Base-by-base conservation (phyloP, 2,888 invertebrate species). In the Dusona sp. region DNA sequence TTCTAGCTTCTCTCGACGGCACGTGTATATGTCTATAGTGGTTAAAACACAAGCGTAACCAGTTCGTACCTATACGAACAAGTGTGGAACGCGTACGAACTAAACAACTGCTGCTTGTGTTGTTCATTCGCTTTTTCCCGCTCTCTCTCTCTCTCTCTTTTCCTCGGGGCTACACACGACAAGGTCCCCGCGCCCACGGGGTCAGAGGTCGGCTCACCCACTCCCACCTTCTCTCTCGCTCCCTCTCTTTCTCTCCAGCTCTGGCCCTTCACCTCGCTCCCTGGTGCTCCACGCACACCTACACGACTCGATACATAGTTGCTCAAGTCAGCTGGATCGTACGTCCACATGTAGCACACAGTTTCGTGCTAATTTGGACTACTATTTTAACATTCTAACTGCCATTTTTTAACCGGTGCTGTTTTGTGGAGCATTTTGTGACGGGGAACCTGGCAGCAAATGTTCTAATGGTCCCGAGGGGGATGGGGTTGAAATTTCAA, bases 171-270 rank as follows among this genome's bases (percentile, higher is more conserved):
- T 85, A 84, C 79, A 83, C 81, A 89, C 89, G 90, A 92, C 92
- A 92, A 92, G 92, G 92, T 92, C 93, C 92, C 92, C 92, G 91
- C 90, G 91, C 92, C 92, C 92, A 92, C 91, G 90, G 90, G 93
- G 93, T 93, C 93, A 93, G 88, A 91, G 93, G 93, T 93, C 92
- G 93, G 90, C 92, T 93, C 93, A 93, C 93, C 93, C 93, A 93
- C 93, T 92, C 91, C 91, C 90, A 82, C 87, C 83, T 67, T 75
- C 68, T 57, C 75, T 67, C 81, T 81, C 67, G 74, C 81, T 29
- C 81, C 48, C 72, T 72, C 38, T 67, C 67, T 48, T 51, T 68
- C 57, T 61, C 42, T 57, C 54, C 38, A 36, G 54, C 51, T 75
- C 83, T 88, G 88, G 88, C 89, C 88, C 89, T 88, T 88, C 88